phyloP scores from a whole-genome alignment of 2,113 vertebrate genomes.

The Petrocephalus zakoni region DNA sequence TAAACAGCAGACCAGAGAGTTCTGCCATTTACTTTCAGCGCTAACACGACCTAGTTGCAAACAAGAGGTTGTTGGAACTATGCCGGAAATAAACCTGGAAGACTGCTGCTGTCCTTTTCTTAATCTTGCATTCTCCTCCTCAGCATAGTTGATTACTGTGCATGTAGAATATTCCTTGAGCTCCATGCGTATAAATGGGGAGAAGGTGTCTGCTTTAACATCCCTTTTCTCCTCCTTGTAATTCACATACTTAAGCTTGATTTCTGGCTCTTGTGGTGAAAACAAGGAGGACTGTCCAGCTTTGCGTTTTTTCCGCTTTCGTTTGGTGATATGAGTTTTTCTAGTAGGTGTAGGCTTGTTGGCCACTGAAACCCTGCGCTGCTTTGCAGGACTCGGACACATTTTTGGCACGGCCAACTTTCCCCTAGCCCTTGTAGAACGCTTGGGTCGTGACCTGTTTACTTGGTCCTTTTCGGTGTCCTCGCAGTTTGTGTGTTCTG shows the following conservation, averaged over 20 bases:
- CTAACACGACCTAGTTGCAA: conserved; percentile 53
- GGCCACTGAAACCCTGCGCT: conserved; percentile 22
- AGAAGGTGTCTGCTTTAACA: conserved; percentile 45
- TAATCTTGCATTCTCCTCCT: conserved; percentile 43
- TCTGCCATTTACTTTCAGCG: conserved; percentile 39
- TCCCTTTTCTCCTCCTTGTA: conserved; percentile 60
- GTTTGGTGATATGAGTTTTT: conserved; percentile 37
- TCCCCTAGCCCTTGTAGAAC: conserved; percentile 13
- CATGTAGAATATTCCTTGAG: conserved; percentile 43
- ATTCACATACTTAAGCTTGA: conserved; percentile 59
- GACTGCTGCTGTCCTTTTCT: conserved; percentile 44
- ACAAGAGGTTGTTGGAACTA: conserved; percentile 57
- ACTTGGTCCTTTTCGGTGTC: conserved; percentile 20
- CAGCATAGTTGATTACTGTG: conserved; percentile 59
- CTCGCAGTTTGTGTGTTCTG: conserved; percentile 27
- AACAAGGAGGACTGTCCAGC: conserved; percentile 46
- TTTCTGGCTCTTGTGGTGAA: conserved; percentile 64
- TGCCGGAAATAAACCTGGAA: conserved; percentile 39
- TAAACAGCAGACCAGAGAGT: conserved; percentile 59
- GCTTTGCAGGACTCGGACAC: conserved; percentile 42
- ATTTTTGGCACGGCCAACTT: conserved; percentile 22
- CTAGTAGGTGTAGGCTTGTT: conserved; percentile 37
- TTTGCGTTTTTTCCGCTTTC: conserved; percentile 43
- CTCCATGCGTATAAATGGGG: conserved; percentile 54
- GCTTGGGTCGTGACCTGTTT: not conserved